phyloP scores from a whole-genome alignment of 2,888 invertebrate species.

The Ennomos quercinarius region DNA sequence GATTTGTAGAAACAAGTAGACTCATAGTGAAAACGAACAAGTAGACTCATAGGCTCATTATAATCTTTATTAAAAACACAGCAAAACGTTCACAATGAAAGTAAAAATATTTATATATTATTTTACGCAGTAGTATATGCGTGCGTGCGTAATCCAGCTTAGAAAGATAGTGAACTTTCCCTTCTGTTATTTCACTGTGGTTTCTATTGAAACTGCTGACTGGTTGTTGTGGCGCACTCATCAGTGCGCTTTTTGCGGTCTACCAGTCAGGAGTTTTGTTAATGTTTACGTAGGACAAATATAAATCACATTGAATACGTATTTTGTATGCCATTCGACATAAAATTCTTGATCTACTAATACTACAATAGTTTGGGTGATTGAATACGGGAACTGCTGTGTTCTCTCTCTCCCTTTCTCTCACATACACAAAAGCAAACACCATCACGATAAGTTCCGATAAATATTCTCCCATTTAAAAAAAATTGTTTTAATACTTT shows the following conservation, averaged over 20 bases:
- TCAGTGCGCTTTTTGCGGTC: conserved; percentile 26
- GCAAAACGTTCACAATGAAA: too few relatives aligned
- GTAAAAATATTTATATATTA: too few relatives aligned
- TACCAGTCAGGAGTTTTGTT: conserved; percentile 13
- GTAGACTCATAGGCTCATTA: too few relatives aligned
- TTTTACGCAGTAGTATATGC: not conserved
- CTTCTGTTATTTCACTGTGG: conserved; percentile 29
- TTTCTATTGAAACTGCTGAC: conserved; percentile 26
- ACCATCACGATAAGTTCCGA: too few relatives aligned
- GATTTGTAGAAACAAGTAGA: too few relatives aligned
- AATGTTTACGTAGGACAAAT: conserved; percentile 16
- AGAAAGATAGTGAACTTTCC: not conserved
- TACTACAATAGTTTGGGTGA: not conserved
- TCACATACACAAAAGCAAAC: too few relatives aligned
- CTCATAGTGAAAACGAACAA: too few relatives aligned
- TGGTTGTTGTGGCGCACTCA: conserved; percentile 17
- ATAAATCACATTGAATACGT: conserved; percentile 14
- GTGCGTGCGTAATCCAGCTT: conserved; percentile 1
- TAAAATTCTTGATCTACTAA: conserved; percentile 11
- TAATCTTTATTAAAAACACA: too few relatives aligned
- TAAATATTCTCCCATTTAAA: too few relatives aligned
- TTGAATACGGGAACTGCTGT: too few relatives aligned
- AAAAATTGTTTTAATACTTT: too few relatives aligned
- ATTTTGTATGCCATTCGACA: conserved; percentile 5
- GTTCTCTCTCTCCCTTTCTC: too few relatives aligned